Percentiles rank a stretch among this genome's conserved stretches.
Evolutionary conservation across 2,113 vertebrate species (phyloP).

Genomic region (Rhinichthys klamathensis): DNA sequence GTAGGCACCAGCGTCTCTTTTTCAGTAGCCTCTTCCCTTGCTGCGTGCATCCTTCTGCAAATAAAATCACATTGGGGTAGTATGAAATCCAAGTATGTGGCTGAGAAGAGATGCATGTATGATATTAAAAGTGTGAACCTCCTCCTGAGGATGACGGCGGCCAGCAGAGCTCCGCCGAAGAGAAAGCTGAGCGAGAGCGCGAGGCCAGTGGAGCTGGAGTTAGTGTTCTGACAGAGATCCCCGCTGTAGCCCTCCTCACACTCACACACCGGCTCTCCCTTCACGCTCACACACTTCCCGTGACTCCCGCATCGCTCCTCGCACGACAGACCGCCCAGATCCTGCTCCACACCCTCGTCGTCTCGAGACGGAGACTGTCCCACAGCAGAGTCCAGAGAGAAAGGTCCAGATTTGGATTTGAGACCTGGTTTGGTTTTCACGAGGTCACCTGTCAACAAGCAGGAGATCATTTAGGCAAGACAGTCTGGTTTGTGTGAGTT

Average conservation of each 20-base stretch:
- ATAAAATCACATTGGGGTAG: neutral
- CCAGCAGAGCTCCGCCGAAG: neutral
- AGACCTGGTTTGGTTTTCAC: conserved; percentile 28
- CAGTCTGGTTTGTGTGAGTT: no score
- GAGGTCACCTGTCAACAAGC: conserved; percentile 12
- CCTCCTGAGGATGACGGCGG: conserved; percentile 35
- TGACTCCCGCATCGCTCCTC: conserved; percentile 75
- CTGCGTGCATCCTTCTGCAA: conserved; percentile 52
- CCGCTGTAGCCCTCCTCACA: conserved; percentile 78
- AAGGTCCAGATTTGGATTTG: neutral
- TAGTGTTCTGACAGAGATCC: conserved; percentile 77
- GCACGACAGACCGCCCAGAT: conserved; percentile 68
- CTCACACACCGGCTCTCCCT: conserved; percentile 69
- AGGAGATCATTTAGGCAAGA: neutral
- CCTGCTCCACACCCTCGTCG: conserved; percentile 44
- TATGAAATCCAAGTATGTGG: neutral
- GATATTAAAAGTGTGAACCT: conserved; percentile 39
- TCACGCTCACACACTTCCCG: conserved; percentile 74
- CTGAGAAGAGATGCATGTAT: neutral
- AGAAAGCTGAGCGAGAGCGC: conserved; percentile 59
- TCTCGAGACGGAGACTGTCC: neutral
- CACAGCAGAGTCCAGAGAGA: neutral
- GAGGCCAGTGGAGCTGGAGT: conserved; percentile 42
- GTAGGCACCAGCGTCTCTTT: conserved; percentile 74
- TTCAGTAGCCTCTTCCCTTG: conserved; percentile 56